Percentiles rank a stretch among this genome's conserved stretches.
Conservation (phyloP, 2,888 invertebrate genomes). For the Campoplex nolae region DNA sequence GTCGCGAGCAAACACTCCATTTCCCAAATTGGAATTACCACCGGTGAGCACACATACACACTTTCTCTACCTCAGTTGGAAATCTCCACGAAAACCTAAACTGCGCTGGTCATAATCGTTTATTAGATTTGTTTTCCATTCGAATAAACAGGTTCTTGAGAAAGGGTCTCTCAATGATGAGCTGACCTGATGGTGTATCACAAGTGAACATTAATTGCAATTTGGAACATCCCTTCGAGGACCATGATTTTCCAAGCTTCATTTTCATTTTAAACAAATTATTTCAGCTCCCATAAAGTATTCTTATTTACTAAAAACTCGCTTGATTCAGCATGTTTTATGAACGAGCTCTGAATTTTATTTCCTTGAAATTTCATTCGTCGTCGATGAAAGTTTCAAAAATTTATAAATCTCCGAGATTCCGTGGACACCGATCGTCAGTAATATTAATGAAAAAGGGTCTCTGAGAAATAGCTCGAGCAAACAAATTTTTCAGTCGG, state of each 20-base stretch:
- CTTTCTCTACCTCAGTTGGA: background rate
- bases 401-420: background rate
- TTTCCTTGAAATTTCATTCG: background rate
- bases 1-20: constrained; percentile 44
- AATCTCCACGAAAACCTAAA: constrained; percentile 44
- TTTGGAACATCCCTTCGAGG: background rate
- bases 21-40: constrained; percentile 58
- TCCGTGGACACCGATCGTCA: background rate
- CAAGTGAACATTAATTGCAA: background rate
- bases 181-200: background rate
- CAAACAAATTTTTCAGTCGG: too few species aligned
- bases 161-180: constrained; percentile 1
- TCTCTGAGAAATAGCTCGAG: background rate
- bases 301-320: background rate
- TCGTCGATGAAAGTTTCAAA: background rate
- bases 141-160: background rate
- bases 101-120: constrained; percentile 24
- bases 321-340: background rate
- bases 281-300: background rate
- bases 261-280: background rate
- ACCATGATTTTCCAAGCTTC: background rate
- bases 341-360: background rate
- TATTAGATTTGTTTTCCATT: constrained; percentile 33
- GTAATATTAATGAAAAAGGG: background rate
- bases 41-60: background rate